phyloP scores from a whole-genome alignment of 2,888 invertebrate species.

The Watsonalla binaria region DNA sequence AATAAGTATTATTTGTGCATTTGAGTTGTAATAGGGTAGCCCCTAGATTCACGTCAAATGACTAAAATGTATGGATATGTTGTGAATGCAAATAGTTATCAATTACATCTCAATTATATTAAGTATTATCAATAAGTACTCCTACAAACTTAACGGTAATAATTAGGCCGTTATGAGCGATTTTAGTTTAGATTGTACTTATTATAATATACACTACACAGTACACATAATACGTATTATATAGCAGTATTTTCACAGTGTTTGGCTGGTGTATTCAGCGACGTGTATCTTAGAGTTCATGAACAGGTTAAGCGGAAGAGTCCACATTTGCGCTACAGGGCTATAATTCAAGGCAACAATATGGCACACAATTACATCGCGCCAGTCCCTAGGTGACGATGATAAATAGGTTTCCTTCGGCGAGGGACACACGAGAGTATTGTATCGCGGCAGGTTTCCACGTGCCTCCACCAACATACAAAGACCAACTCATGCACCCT shows the following conservation, averaged over 20 bases:
- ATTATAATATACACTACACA: too few relatives aligned
- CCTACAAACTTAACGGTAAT: too few relatives aligned
- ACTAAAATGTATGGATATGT: too few relatives aligned
- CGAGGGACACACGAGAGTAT: conserved; percentile 50
- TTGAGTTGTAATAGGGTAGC: too few relatives aligned
- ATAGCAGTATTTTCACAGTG: neutral
- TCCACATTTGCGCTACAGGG: conserved; percentile 41
- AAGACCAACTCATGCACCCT: conserved; percentile 17
- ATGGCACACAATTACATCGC: conserved; percentile 73
- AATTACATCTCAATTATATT: too few relatives aligned
- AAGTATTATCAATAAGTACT: too few relatives aligned
- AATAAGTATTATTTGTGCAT: neutral
- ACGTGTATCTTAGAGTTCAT: conserved; percentile 4
- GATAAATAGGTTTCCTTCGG: conserved; percentile 69
- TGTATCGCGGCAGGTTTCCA: conserved; percentile 30
- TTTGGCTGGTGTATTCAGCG: neutral
- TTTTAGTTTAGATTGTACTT: neutral
- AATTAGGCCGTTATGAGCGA: too few relatives aligned
- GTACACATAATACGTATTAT: neutral
- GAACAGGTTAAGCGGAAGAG: conserved; percentile 55
- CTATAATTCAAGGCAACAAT: conserved; percentile 73
- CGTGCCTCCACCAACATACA: conserved; percentile 24
- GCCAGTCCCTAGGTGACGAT: conserved; percentile 63
- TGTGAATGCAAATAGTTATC: too few relatives aligned
- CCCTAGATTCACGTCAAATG: too few relatives aligned